Evolutionary conservation across 2,888 invertebrate genomes (phyloP), one percentile per base, ranked within the genome.

Genomic region (Pomacea canaliculata): DNA sequence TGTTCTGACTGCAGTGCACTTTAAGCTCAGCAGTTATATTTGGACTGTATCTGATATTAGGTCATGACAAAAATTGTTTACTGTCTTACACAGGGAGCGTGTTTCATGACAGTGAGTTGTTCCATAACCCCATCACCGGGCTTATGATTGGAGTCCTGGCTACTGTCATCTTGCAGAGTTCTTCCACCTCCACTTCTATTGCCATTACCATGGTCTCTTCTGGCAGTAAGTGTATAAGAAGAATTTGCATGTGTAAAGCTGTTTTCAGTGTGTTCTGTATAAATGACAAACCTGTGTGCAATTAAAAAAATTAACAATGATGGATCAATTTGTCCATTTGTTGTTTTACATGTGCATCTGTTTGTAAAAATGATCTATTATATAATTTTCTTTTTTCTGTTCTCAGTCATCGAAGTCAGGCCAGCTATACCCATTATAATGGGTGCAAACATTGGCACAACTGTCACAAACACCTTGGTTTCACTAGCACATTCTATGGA

Each of bases 71-170:
- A 56, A 56, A 13, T 56, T 10, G 12, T 7, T 16, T 56, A 56
- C 16, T 16, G 10, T 56, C n/a, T 16, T 56, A 16, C 51, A 56
- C 73, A 82, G 81, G 81, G 7, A 78, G 79, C 65, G 79, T 80
- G 37, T 81, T 81, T 72, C 75, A 75, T 16, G 81, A 81, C 71
- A 81, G 79, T 18, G 76, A 77, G 62, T 69, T 86, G 23, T 84
- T 93, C 49, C 76, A 85, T 73, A 93, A 93, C 86, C 93, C 93
- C 0, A 87, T 93, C 13, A 91, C 92, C 18, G 92, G 93, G 0
- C 86, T 93, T 66, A 93, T 93, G 91, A 92, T 93, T 73, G 93
- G 93, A 5, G 91, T 93, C 78, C 86, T 93, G 80, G 91, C 91
- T 18, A 93, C 93, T 1, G 92, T 93, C 8, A 85, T 93, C 51